Conservation (phyloP, 2,888 invertebrate species). For the Hemithea aestivaria region DNA sequence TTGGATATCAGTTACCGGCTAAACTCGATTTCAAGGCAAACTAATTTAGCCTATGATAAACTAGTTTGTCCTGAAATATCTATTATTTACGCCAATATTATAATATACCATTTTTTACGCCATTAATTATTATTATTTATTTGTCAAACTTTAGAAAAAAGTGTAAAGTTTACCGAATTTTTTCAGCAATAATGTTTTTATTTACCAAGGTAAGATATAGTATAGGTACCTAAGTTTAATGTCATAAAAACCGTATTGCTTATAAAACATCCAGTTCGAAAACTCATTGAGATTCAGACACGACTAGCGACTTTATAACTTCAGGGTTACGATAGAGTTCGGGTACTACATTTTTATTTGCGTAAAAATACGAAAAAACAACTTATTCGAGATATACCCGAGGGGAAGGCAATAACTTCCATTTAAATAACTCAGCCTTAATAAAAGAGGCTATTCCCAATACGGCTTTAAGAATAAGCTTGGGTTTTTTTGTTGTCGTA, state of each 20-base stretch:
- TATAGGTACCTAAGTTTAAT: no score
- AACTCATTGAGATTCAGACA: not conserved
- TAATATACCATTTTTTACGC: no score
- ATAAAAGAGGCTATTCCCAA: constrained; percentile 38
- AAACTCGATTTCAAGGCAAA: no score
- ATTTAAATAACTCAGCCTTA: constrained; percentile 41
- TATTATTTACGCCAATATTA: no score
- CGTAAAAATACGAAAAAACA: constrained; percentile 13
- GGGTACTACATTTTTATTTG: constrained; percentile 3
- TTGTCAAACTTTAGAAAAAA: no score
- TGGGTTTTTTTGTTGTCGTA: constrained; percentile 12
- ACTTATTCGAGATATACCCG: constrained; percentile 33
- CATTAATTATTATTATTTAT: no score
- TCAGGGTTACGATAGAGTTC: constrained; percentile 7
- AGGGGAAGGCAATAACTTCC: constrained; percentile 39
- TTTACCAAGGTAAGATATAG: no score
- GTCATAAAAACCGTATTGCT: not conserved
- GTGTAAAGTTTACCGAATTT: no score
- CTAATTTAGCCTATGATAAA: no score
- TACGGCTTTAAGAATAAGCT: constrained; percentile 19
- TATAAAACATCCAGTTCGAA: not conserved
- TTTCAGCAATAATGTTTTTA: no score
- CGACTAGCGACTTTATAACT: constrained; percentile 10
- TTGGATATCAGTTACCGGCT: no score
- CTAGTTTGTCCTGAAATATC: no score